Base-by-base conservation (phyloP, 2,113 vertebrate species). In the Tonatia bakeri region DNA sequence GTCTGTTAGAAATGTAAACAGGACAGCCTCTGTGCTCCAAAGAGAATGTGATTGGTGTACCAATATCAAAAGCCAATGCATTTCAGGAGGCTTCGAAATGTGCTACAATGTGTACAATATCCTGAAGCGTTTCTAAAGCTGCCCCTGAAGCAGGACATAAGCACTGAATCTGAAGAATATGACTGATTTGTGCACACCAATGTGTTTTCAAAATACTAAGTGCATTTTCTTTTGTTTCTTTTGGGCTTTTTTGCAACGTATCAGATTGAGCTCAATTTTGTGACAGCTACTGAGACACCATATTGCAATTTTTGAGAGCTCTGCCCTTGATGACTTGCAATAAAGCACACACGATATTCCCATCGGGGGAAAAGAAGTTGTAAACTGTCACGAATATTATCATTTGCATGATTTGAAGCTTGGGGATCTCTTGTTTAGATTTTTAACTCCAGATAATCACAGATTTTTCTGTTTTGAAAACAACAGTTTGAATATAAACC, bases 381-480 rank as follows among this genome's bases (percentile, higher is more conserved):
- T 93, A 98, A 94, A 87, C 84, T 95, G 94, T 95, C 97, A 96
- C 16, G 28, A 93, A 95, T 88, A 94, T 97, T 94, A 88, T 72
- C 92, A 87, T 97, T 92, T 95, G 93, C 90, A 97, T 97, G 94
- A 97, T 97, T 97, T 97, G 97, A 69, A 97, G 88, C 94, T 94
- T 91, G 61, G 67, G 38, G 45, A 96, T 96, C 54, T 97, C 95
- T 97, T 94, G 61, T 94, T 96, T 89, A 96, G 79, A 96, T 67
- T 96, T 96, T 96, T 86, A 94, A 94, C 90, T 95, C 47, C 36
- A 86, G 77, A 80, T 94, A 96, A 96, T 93, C 54, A 83, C 85
- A 88, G 80, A 92, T 88, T 96, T 95, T 96, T 95, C 72, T 92
- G 65, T 93, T 97, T 88, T 91, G 70, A 95, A 97, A 96, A 92